Percentiles rank a stretch among this genome's conserved stretches.
Evolutionary conservation across 2,797 vertebrate genomes (phyloP).

Genomic region (Prionace glauca): DNA sequence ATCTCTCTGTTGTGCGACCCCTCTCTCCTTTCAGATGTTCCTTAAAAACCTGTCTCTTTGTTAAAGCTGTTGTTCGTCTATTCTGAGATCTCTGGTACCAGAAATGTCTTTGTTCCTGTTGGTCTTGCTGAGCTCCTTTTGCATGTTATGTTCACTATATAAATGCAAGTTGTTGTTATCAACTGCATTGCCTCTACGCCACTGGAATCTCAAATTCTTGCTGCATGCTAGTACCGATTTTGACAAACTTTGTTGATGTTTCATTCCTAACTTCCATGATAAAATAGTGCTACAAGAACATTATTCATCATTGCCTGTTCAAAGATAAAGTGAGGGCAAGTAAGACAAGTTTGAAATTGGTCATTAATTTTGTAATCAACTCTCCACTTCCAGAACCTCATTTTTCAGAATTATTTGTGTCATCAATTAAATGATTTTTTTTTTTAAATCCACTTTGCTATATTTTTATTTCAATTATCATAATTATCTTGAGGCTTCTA

Average conservation of each 20-base stretch:
- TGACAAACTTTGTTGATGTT: background rate
- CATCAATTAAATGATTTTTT: background rate
- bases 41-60: background rate
- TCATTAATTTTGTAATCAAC: background rate
- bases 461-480: conserved; percentile 7
- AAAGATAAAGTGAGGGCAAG: background rate
- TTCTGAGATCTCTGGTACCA: background rate
- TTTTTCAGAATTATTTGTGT: background rate
- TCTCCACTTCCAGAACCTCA: background rate
- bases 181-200: background rate
- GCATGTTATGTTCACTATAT: background rate
- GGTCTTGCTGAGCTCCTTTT: background rate
- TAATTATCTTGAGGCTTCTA: conserved; percentile 10
- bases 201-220: background rate
- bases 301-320: no score
- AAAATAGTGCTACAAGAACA: background rate
- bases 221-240: background rate
- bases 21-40: background rate
- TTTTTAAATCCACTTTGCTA: background rate
- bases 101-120: background rate
- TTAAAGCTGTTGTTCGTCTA: background rate
- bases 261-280: background rate
- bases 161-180: background rate
- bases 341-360: background rate
- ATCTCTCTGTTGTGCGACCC: background rate